A percentile compares a stretch with the other conserved stretches of the same genome.
Conservation (phyloP, 2,113 vertebrate genomes). For the Myanophis thanlyinensis region DNA sequence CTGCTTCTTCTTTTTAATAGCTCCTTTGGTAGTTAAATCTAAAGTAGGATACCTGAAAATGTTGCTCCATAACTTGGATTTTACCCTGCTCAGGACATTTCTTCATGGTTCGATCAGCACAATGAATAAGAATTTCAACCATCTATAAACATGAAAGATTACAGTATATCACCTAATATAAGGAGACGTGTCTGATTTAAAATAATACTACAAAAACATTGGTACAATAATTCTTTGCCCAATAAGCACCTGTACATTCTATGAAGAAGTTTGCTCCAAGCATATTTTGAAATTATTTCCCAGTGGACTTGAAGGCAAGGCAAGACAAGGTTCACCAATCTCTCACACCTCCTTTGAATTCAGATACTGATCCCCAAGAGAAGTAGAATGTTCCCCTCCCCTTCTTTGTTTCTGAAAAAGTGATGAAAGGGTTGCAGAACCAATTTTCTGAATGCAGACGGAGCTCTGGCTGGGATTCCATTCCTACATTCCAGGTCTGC, state of each 20-base stretch:
- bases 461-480: background rate
- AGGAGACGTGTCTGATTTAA: background rate
- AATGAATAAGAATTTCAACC: conserved; percentile 92
- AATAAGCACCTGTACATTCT: background rate
- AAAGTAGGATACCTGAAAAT: conserved; percentile 82
- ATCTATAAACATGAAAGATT: conserved; percentile 73
- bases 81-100: conserved; percentile 96
- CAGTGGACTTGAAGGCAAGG: background rate
- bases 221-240: background rate
- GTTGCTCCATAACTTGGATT: conserved; percentile 94
- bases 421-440: background rate
- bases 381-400: background rate
- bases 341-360: background rate
- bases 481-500: background rate
- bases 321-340: background rate
- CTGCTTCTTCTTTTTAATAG: background rate
- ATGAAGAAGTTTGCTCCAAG: background rate
- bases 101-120: conserved; percentile 84
- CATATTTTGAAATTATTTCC: background rate
- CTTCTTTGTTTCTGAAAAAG: background rate
- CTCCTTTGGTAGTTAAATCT: background rate
- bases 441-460: background rate
- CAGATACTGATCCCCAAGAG: background rate
- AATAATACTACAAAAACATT: background rate
- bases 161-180: background rate